Evolutionary conservation across 2,888 invertebrate genomes (phyloP).

Genomic region (Sympetrum striolatum): DNA sequence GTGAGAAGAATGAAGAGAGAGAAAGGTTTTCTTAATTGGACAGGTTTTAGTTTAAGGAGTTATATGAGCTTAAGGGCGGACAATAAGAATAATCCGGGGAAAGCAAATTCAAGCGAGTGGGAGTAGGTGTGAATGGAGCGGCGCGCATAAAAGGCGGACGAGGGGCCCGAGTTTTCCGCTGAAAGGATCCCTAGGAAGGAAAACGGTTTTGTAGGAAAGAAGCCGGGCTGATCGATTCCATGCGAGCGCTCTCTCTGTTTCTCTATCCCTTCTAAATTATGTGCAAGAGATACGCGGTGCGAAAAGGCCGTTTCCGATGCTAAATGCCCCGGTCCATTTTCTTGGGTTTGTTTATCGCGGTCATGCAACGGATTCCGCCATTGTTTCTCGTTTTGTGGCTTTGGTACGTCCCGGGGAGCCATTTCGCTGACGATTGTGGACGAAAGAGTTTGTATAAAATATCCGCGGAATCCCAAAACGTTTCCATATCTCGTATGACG

Average conservation of each 20-base stretch:
- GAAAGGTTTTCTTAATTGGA: not conserved
- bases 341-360: not conserved
- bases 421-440: too few species aligned
- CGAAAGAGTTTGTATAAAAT: too few species aligned
- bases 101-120: not conserved
- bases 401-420: too few species aligned
- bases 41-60: not conserved
- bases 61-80: not conserved
- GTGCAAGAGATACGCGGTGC: not conserved
- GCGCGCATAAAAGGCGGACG: not conserved
- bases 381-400: too few species aligned
- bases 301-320: not conserved
- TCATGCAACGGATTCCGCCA: too few species aligned
- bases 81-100: not conserved
- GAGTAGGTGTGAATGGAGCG: not conserved
- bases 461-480: too few species aligned
- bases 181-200: not conserved
- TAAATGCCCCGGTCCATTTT: not conserved
- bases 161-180: not conserved
- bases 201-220: not conserved
- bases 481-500: too few species aligned
- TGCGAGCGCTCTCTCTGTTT: too few species aligned
- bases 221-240: too few species aligned
- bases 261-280: too few species aligned
- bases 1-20: too few species aligned